phyloP scores from a whole-genome alignment of 2,113 vertebrate species.

The Odocoileus virginianus region DNA sequence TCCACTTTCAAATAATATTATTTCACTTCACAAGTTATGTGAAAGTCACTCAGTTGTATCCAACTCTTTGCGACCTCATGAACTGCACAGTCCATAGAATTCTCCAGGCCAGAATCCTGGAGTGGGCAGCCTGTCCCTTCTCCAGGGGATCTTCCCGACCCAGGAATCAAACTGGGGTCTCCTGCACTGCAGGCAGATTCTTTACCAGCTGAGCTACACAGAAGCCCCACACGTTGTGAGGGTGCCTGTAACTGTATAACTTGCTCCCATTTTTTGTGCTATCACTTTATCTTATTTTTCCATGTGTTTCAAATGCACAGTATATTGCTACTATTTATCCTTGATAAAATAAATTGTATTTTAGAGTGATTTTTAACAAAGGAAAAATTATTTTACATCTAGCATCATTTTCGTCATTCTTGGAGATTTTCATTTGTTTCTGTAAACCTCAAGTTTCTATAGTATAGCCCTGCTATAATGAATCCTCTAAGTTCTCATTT shows the following conservation, averaged over 20 bases:
- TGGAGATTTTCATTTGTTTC: background rate
- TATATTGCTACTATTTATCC: background rate
- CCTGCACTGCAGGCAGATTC: background rate
- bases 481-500: background rate
- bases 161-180: background rate
- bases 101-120: background rate
- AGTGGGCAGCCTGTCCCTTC: background rate
- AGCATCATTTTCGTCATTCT: background rate
- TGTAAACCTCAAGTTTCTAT: background rate
- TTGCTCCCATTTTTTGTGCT: background rate
- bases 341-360: background rate
- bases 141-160: background rate
- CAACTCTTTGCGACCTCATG: background rate
- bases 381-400: background rate
- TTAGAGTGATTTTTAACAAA: background rate
- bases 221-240: background rate
- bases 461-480: background rate
- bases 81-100: accelerated
- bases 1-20: background rate
- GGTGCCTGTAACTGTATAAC: background rate
- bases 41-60: background rate
- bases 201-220: accelerated
- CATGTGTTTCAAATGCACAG: background rate
- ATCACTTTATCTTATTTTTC: background rate
- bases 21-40: background rate